Evolutionary conservation across 2,113 vertebrate genomes (phyloP), one percentile per base, ranked within the genome.

Genomic region (Colistium nudipinnis): DNA sequence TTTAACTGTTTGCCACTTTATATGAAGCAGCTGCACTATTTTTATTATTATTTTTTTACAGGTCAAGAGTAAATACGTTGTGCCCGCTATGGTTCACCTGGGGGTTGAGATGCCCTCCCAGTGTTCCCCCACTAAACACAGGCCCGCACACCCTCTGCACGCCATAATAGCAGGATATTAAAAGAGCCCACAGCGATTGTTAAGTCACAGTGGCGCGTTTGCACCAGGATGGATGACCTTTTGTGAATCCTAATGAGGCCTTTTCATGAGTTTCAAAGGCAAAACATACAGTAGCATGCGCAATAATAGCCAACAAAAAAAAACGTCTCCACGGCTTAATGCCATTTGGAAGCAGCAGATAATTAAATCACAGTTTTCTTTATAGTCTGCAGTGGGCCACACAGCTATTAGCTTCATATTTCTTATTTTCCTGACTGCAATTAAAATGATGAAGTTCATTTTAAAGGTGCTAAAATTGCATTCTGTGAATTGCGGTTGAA

Each of bases 161-260:
- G 41, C 81, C 82, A 82, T 88, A 91, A 91, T 90, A 88, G 91
- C 80, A 70, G 77, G 86, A 92, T 92, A 93, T 93, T 93, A 92
- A 92, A 93, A 92, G 90, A 74, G 90, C 92, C 90, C 70, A 71
- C 54, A 87, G 91, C 87, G 69, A 88, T 88, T 88, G 86, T 92
- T 89, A 87, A 86, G 89, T 89, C 75, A 76, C 69, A 13, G 69
- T 43, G 1, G 65, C 66, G 44, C 75, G 65, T 87, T 86, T 76
- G 67, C 55, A 35, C 78, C 68, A 55, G 69, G 76, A 87, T 82
- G 68, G 83, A 87, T 76, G 81, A 90, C 89, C 87, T 88, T 88
- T 92, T 76, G 78, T 73, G 77, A 86, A 90, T 90, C 84, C 73
- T 90, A 91, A 92, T 87, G 74, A 90, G 87, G 78, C 71, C 67